phyloP scores from a whole-genome alignment of 2,888 invertebrate genomes.

The Euzetes globulus region DNA sequence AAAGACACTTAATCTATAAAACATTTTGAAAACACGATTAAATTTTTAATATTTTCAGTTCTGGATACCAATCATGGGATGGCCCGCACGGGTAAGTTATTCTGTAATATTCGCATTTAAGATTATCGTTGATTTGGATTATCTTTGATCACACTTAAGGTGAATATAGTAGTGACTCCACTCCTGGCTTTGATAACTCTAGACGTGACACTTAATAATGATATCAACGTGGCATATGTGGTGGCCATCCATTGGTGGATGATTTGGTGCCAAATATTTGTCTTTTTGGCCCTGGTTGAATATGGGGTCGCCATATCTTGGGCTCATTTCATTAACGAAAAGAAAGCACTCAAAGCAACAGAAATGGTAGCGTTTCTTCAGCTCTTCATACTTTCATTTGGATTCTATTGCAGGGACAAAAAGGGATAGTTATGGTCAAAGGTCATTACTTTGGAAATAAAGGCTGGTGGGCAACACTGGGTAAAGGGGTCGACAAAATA shows the following conservation, averaged over 20 bases:
- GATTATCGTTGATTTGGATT: background rate
- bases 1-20: slow-evolving; percentile 19
- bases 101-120: background rate
- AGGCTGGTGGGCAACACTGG: background rate
- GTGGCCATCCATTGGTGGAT: slow-evolving; percentile 38
- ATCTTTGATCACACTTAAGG: background rate
- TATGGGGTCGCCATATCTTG: slow-evolving; percentile 34
- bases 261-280: slow-evolving; percentile 34
- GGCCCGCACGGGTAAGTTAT: slow-evolving; percentile 29
- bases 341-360: slow-evolving; percentile 26
- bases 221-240: slow-evolving; percentile 35
- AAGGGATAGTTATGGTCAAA: background rate
- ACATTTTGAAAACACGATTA: background rate
- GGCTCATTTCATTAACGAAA: slow-evolving; percentile 35
- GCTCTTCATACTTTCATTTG: background rate
- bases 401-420: background rate
- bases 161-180: slow-evolving; percentile 23
- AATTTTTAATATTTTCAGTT: background rate
- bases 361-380: background rate
- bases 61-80: slow-evolving; percentile 25
- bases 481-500: slow-evolving; percentile 3
- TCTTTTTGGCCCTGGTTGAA: slow-evolving; percentile 31
- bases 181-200: slow-evolving; percentile 27
- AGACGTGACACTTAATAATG: slow-evolving; percentile 22
- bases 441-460: slow-evolving; percentile 34